Base-by-base conservation (phyloP, 2,797 vertebrate genomes). In the Neopelma chrysocephalum region DNA sequence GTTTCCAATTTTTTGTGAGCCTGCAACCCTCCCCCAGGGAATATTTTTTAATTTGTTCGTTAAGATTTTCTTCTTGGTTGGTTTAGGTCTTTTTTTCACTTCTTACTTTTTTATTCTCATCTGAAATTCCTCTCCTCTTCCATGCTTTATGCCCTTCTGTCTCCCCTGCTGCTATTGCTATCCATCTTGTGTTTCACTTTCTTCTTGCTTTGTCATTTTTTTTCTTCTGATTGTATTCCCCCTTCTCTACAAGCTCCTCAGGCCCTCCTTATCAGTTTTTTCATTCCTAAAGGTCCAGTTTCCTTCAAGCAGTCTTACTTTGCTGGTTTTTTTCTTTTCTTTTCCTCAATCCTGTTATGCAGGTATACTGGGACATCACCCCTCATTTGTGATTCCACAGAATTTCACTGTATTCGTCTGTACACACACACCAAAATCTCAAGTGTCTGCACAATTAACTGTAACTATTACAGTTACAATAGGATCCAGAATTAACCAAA, bases 111-210 rank as follows among this genome's bases (percentile, higher is more conserved):
- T 90, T 47, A 47, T 80, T 91, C 31, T 84, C 22, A 94, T 81
- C 57, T 96, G 88, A 91, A 96, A 84, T 80, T 94, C 27, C 86
- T 82, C 61, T 81, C 85, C 89, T 90, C 71, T 89, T 90, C 83
- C 73, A 76, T 40, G 22, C 38, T 96, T 91, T 93, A 68, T 20
- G 51, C 53, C 93, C 68, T 92, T 87, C 62, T 83, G 60, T 85
- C 47, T 88, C 70, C 43, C 79, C 87, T 83, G 54, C 54, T 69
- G 48, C 84, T 95, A 69, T 2, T 47, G 22, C 88, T 93, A 83
- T 78, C 29, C 40, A 58, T 58, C 42, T 84, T 77, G 86, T 53
- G 27, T 53, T 88, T 69, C 77, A 69, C 62, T 18, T 70, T 78
- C 73, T 77, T 82, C 68, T 76, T 57, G 26, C 23, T 82, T 62